Percentiles rank a stretch among this genome's conserved stretches.
These are phyloP conservation scores for Bostrychus sinensis DNA, from an alignment of 2,113 vertebrate genomes.

Conservation along the genomic window DNA sequence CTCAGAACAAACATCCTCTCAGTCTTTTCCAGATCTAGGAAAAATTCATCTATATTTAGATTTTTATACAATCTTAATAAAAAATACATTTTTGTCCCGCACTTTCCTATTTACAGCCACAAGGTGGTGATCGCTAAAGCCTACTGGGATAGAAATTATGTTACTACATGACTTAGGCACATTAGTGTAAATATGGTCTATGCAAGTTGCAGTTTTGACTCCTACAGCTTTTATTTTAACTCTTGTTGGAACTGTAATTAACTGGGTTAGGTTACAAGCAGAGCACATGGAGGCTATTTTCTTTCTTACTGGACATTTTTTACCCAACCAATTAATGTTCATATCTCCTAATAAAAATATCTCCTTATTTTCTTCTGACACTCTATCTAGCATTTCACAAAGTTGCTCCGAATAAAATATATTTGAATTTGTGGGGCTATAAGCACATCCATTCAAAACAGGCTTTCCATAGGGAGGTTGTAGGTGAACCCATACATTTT, in stretches of 20 bases:
- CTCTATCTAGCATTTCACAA: background rate
- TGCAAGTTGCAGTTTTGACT: background rate
- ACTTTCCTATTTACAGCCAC: background rate
- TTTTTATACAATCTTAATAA: background rate
- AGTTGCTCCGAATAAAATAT: background rate
- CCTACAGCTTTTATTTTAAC: background rate
- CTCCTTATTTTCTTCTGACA: background rate
- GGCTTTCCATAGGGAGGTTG: background rate
- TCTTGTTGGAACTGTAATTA: background rate
- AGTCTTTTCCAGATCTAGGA: background rate
- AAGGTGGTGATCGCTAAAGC: background rate
- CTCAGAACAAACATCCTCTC: background rate
- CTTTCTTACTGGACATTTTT: background rate
- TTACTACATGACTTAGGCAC: background rate
- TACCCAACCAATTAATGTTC: background rate
- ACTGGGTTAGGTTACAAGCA: background rate
- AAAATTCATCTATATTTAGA: background rate
- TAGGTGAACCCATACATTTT: background rate
- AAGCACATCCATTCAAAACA: background rate
- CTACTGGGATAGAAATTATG: background rate
- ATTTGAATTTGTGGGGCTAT: background rate
- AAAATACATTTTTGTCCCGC: background rate
- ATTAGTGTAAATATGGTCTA: background rate
- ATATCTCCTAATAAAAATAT: background rate
- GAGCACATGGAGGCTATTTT: background rate